Percentiles rank a stretch among this genome's conserved stretches.
Evolutionary conservation across 92 coral and sea anemone genomes (phyloP).

Genomic region (Actinostola sp.): DNA sequence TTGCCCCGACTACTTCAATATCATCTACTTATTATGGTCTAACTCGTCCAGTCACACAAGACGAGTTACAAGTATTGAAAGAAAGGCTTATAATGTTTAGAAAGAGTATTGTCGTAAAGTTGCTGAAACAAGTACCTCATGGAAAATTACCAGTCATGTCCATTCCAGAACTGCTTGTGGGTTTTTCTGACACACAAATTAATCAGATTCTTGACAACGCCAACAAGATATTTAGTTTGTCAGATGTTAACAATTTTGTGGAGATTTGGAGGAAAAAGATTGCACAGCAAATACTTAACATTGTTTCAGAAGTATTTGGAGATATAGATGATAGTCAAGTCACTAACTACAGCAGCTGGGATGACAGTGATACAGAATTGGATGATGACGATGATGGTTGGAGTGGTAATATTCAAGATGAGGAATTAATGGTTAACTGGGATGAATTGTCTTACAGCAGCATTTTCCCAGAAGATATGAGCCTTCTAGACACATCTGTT

Average conservation of each 20-base stretch:
- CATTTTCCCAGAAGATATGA: conserved; percentile 27
- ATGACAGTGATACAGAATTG: conserved; percentile 1
- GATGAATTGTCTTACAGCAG: conserved; percentile 32
- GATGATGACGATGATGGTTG: conserved; percentile 43
- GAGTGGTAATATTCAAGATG: conserved; percentile 20
- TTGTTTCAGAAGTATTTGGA: conserved; percentile 38
- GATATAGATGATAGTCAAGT: conserved; percentile 12
- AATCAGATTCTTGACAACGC: conserved; percentile 29
- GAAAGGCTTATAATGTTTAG: conserved; percentile 18
- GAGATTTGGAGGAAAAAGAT: conserved; percentile 54
- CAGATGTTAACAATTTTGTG: conserved; percentile 44
- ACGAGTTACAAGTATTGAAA: conserved; percentile 15
- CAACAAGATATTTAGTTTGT: conserved; percentile 26
- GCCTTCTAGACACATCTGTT: conserved; percentile 2
- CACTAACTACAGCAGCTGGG: conserved; percentile 4
- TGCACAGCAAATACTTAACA: conserved; percentile 27
- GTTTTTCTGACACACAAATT: conserved; percentile 43
- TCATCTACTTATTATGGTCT: conserved; percentile 13
- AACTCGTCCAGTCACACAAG: conserved; percentile 4
- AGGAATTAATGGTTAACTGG: conserved; percentile 45
- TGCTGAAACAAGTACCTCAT: conserved; percentile 7
- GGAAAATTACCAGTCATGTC: conserved; percentile 27
- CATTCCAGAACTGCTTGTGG: too few relatives aligned
- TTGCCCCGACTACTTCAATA: conserved; percentile 5
- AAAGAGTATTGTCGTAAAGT: conserved; percentile 6